phyloP scores from a whole-genome alignment of 2,888 invertebrate genomes.

The Cheilosia grossa region DNA sequence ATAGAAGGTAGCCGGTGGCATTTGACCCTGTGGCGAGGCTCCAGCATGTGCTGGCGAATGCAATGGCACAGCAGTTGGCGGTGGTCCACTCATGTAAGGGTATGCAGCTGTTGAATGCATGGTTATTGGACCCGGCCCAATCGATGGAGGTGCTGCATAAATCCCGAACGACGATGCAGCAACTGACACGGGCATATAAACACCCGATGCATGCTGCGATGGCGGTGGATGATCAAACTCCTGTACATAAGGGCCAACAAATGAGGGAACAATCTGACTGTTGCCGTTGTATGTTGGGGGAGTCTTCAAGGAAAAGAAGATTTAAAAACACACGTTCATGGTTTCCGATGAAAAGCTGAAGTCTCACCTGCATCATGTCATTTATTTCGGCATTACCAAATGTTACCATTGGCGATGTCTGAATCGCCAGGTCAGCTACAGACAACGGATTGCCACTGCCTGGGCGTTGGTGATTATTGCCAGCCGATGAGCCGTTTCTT shows the following conservation, averaged over 20 bases:
- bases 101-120: constrained; percentile 70
- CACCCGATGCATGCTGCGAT: constrained; percentile 60
- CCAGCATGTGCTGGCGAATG: constrained; percentile 66
- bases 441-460: constrained; percentile 37
- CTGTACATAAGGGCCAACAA: constrained; percentile 65
- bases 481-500: constrained; percentile 25
- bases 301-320: constrained; percentile 34
- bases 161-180: constrained; percentile 76
- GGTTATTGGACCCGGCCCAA: constrained; percentile 60
- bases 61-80: constrained; percentile 50
- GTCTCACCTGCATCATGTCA: constrained; percentile 55
- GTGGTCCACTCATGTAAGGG: constrained; percentile 70
- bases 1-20: constrained; percentile 52
- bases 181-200: constrained; percentile 76
- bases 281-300: constrained; percentile 70
- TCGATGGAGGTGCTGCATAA: constrained; percentile 75
- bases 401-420: constrained; percentile 75
- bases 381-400: constrained; percentile 52
- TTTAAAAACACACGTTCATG: background rate
- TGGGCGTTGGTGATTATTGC: constrained; percentile 37
- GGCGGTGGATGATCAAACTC: constrained; percentile 66
- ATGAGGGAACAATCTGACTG: constrained; percentile 58
- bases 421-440: constrained; percentile 67
- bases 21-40: constrained; percentile 28
- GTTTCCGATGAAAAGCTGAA: background rate